Conservation (phyloP, 2,113 vertebrate species). For the Pimephales promelas region DNA sequence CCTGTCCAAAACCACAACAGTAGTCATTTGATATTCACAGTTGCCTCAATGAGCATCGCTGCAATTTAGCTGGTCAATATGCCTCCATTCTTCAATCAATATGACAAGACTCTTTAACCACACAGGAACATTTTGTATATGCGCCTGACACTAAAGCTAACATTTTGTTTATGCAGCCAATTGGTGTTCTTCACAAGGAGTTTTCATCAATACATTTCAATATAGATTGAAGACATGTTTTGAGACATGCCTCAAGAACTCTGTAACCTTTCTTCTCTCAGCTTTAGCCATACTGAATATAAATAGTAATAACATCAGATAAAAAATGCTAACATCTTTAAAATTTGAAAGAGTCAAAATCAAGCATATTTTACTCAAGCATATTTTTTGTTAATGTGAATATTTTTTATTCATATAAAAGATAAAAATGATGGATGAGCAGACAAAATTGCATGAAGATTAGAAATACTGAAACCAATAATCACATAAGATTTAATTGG, state of each 20-base stretch:
- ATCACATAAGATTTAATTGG: neutral
- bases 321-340: neutral
- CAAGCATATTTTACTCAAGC: neutral
- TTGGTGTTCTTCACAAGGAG: neutral
- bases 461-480: neutral
- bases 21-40: conserved; percentile 48
- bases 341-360: neutral
- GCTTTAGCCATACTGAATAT: neutral
- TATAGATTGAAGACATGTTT: conserved; percentile 2
- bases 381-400: neutral
- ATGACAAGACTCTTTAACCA: conserved; percentile 34
- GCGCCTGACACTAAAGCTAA: conserved; percentile 27
- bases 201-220: conserved; percentile 24
- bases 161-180: conserved; percentile 17
- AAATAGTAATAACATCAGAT: neutral
- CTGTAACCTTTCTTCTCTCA: neutral
- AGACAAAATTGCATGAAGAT: neutral
- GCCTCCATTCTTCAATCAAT: conserved; percentile 53
- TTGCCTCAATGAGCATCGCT: conserved; percentile 34
- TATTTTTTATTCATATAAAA: neutral
- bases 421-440: neutral
- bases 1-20: conserved; percentile 54
- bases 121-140: conserved; percentile 19
- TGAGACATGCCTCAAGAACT: neutral
- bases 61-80: conserved; percentile 44